Evolutionary conservation across 2,113 vertebrate species (phyloP), one percentile per base, ranked within the genome.

Genomic region (Pogonocichla stellata): DNA sequence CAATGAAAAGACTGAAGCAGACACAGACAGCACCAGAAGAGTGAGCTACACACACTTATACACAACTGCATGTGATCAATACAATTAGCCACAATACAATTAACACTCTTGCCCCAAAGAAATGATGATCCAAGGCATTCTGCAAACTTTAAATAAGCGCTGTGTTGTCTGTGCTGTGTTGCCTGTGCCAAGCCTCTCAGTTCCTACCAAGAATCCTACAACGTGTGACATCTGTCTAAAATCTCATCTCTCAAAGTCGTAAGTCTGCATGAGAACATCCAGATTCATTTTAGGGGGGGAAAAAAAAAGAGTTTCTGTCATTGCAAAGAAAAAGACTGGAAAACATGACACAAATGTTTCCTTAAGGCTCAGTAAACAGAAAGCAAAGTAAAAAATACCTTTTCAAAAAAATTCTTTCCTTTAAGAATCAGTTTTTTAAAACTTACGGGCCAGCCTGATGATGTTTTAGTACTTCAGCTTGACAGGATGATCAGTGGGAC

Each of bases 401-500:
- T 78, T 72, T 25, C 0, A 1, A 36, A 81, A 81, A 65, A 70
- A 29, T 64, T 78, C 8, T 90, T 84, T 36, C 2, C 1, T 87
- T 91, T 91, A 90, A 90, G 88, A 73, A 71, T 36, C 23, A 48
- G 19, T 62, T 42, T 89, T 94, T 61, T 23, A 56, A 61, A 86
- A 48, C 50, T 53, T 67, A 62, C 77, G 43, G 51, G 51, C 61
- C 34, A 87, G 22, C 19, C 70, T 92, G 81, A 36, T 79, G 70
- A 92, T 86, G 57, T 80, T 95, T 92, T 62, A 81, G 75, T 81
- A 81, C 60, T 87, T 90, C 79, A 79, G 36, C 48, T 26, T 90
- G 86, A 85, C 74, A 75, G 91, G 75, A 72, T 5, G n/a, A 91
- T 95, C 87, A 94, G 48, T 92, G 87, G 90, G 53, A 83, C 94